Base-by-base conservation (phyloP, 2,888 invertebrate species). In the Cryptosula pallasiana region DNA sequence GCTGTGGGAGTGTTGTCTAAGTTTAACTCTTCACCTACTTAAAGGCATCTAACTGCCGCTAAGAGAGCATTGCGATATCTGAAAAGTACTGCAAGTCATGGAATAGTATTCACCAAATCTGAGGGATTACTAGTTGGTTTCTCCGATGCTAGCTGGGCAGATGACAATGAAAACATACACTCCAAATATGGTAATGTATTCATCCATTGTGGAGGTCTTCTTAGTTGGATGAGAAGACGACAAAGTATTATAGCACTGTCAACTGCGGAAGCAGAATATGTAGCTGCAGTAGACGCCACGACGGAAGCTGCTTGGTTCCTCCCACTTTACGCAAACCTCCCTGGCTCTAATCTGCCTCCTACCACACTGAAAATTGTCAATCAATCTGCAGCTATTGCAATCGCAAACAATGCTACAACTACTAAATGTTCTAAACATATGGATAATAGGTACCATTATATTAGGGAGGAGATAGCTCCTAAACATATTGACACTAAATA, bases 71-170 rank as follows among this genome's bases (percentile, higher is more conserved):
- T 76, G 70, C 63, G 74, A 29, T 75, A 73, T 69, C 36, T 75
- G 20, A 69, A 73, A n/a, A 58, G 73, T 34, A 73, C 73, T 32
- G 45, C 25, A 35, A 29, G 69, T 35, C 63, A 69, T 57, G 75
- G 69, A 63, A 69, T 75, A 13, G 36, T 13, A 5, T 57, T 13
- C 57, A 57, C 3, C 5, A 57, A 57, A 57, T 5, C 5, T 23
- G n/a, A 57, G 23, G 55, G 23, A 36, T 9, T 23, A n/a, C 34
- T 75, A 54, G 27, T 63, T 27, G 77, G 76, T 5, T 82, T 75
- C 72, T 77, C 75, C 35, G 80, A 81, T 75, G 73, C 80, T 23
- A 79, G 82, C 71, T 82, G 78, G 80, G 80, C 76, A n/a, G 75
- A 75, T 3, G 77, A 78, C 54, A 63, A 29, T 5, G 76, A 76